Evolutionary conservation across 2,797 vertebrate genomes (phyloP).

Genomic region (Tarsius wallacei): DNA sequence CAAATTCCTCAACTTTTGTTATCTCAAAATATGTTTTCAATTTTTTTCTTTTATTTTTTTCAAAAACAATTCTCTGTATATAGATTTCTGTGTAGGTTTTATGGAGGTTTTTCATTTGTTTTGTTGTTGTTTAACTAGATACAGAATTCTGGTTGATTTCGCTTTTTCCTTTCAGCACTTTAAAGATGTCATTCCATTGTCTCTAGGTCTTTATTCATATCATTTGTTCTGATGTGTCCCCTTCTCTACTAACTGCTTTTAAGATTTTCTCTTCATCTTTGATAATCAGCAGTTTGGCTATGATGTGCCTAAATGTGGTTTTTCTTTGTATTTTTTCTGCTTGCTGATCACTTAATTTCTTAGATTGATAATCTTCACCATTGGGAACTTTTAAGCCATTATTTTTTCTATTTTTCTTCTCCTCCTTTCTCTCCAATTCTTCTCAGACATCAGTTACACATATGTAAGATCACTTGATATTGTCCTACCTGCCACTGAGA

Average conservation of each 20-base stretch:
- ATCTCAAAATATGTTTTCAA: constrained; percentile 32
- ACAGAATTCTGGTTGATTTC: constrained; percentile 24
- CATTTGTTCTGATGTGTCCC: constrained; percentile 1
- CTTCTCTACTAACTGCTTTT: not conserved
- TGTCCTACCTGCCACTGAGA: not conserved
- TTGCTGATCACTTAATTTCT: constrained; percentile 22
- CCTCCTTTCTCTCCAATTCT: not conserved
- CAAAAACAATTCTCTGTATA: not conserved
- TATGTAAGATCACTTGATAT: constrained; percentile 17
- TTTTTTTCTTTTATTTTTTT: too few relatives aligned
- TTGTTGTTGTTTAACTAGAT: not conserved
- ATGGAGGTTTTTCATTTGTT: not conserved
- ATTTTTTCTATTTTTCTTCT: constrained; percentile 34
- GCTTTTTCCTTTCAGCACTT: not conserved
- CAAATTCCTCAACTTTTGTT: constrained; percentile 25
- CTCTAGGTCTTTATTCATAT: not conserved
- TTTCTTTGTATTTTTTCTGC: constrained; percentile 1
- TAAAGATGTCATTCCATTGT: not conserved
- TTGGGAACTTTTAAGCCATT: constrained; percentile 35
- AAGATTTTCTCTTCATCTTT: constrained; percentile 4
- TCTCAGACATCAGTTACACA: not conserved
- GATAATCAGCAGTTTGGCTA: not conserved
- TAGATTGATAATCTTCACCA: not conserved
- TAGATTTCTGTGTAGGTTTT: not conserved
- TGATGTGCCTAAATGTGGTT: not conserved